Evolutionary conservation across 2,888 invertebrate genomes (phyloP), one percentile per base, ranked within the genome.

Genomic region (Phengaris alcon): DNA sequence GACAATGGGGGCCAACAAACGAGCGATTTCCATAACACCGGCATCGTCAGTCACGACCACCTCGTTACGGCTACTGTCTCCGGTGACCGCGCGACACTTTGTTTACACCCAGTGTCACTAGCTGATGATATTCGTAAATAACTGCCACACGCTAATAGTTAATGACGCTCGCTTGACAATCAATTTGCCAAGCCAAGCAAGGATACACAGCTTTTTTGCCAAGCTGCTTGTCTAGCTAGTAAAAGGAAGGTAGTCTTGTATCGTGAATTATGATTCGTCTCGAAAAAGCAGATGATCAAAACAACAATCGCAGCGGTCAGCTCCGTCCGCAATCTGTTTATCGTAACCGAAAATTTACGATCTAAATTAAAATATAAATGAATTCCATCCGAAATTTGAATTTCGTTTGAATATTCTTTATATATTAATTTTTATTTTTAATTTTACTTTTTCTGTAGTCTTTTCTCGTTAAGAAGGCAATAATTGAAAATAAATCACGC

Each of bases 1-100:
- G 35, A 64, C 64, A 35, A 12, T 35, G 64, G 64, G 64, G 35
- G 64, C 64, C 64, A 64, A 64, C 64, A 64, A 64, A 44, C 64
- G 64, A 64, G 35, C 35, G 6, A 64, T 44, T 64, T 44, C 35
- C 35, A 44, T 44, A 44, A 64, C 64, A 64, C 64, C 13, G 64
- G 9, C 35, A 12, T n/a, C 48, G 64, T 12, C 44, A 35, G 64
- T 64, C 64, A 64, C 64, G 64, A 64, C 12, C 35, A 35, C 64
- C 64, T 64, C 22, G 64, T 64, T 64, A 64, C 64, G 35, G 64
- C 35, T 35, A 35, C 35, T 64, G 64, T 12, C 35, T 10, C 64
- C 12, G 15, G 8, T 10, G 12, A 44, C 59, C 35, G 12, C 22
- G 12, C 22, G 12, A 12, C 4, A 35, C 22, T 13, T 12, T 64